A percentile compares a stretch with the other conserved stretches of the same genome.
These are phyloP conservation scores for Corythaeola cristata DNA, from an alignment of 2,113 vertebrate species.

Conservation along the genomic window DNA sequence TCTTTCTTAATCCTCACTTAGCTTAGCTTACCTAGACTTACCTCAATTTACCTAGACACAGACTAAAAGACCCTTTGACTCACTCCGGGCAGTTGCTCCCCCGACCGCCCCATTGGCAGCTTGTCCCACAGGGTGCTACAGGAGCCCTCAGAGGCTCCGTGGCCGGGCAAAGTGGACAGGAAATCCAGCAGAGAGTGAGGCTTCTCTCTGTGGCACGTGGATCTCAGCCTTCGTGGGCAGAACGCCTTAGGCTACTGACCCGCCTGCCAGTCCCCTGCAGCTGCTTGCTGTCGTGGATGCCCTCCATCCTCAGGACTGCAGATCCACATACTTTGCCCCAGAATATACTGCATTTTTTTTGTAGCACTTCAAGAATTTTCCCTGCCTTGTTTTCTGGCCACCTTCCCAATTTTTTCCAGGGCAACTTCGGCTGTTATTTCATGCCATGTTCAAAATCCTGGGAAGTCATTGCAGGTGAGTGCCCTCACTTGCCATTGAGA, in stretches of 20 bases:
- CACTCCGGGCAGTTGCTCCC: neutral
- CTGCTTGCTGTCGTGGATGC: fast-evolving
- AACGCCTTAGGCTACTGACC: neutral
- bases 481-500: neutral
- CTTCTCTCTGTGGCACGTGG: neutral
- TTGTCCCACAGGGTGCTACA: neutral
- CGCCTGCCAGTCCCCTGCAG: neutral
- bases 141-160: fast-evolving
- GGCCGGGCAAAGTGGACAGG: neutral
- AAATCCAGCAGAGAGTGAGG: neutral
- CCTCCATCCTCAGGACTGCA: neutral
- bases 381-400: neutral
- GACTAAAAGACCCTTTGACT: neutral
- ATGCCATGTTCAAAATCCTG: neutral
- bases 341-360: neutral
- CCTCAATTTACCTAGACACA: neutral
- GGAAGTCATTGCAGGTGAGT: neutral
- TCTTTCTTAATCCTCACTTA: neutral
- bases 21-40: neutral
- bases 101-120: fast-evolving
- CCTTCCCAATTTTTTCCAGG: neutral
- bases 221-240: neutral
- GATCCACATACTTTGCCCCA: neutral
- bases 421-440: neutral
- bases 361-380: neutral